Base-by-base conservation (phyloP, 1,140 invertebrate species). In the Aleiodes sp. region DNA sequence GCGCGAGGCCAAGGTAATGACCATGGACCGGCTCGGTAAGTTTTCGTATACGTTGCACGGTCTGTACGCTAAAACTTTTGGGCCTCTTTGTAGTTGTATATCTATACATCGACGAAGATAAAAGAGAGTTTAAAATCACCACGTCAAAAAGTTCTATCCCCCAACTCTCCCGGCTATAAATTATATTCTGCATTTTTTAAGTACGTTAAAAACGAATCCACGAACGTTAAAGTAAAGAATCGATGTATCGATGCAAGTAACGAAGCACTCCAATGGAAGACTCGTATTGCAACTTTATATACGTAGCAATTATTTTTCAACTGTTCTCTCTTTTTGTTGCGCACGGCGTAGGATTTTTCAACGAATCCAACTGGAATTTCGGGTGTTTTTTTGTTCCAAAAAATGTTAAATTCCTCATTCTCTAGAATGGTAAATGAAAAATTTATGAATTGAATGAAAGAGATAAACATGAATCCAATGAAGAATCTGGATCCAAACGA, bases 1-100 rank as follows among this genome's bases (percentile, higher is more conserved):
- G 41, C 16, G 35, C 16, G 65, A 68, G 56, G 66, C 37, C 41
- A 46, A 68, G 39, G 56, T 62, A 68, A 68, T 60, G 56, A 60
- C 33, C 52, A 56, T 63, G 64, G 64, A 56, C 64, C 26, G 21
- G 61, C 62, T 65, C 39, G 46, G 64, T 59, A 57, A 65, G 37
- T 65, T 65, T 65, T 65, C 63, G 63, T 65, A 68, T 43, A 26
- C 33, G 19, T 26, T 31, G 46, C 12, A 14, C 14, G 56, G 12
- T 19, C 26, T 29, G 29, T 46, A 35, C 46, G 24, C 57, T 52
- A 52, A 52, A 52, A 52, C 4, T 52, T 52, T 52, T 12, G 46
- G 46, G 19, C 21, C 21, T 52, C 26, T 19, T 16, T 52, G 46
- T 52, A 52, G 41, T 16, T 52, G 16, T 52, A 26, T 24, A 21